Conservation (phyloP, 1,140 invertebrate genomes). For the Temnothorax nylanderi region DNA sequence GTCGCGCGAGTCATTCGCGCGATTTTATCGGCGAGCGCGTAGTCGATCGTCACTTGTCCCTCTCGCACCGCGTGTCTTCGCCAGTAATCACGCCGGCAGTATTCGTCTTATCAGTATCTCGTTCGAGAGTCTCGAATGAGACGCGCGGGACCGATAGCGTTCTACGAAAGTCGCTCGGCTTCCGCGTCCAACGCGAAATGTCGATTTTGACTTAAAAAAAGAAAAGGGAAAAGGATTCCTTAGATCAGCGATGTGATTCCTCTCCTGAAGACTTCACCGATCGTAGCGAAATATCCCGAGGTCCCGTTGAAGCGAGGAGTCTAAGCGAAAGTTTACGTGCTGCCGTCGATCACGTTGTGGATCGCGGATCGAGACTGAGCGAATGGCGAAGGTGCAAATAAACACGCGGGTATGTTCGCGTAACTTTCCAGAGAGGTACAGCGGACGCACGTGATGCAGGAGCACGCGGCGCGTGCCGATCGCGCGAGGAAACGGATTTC, state of each 20-base stretch:
- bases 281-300: not conserved
- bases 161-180: not conserved
- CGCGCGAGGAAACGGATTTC: not conserved
- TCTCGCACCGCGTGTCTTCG: not conserved
- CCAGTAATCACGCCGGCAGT: not conserved
- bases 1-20: not conserved
- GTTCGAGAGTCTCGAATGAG: conserved; percentile 9
- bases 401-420: not conserved
- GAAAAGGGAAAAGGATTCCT: too few relatives aligned
- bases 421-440: conserved; percentile 43
- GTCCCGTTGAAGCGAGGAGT: not conserved
- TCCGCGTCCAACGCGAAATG: too few relatives aligned
- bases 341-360: not conserved
- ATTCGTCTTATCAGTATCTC: conserved; percentile 26
- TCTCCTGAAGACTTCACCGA: not conserved
- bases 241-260: not conserved
- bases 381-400: conserved; percentile 20
- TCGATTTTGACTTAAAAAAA: not conserved
- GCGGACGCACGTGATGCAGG: not conserved
- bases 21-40: not conserved
- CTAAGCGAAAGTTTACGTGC: not conserved
- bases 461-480: not conserved
- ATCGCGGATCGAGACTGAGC: conserved; percentile 18
- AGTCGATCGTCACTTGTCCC: not conserved
- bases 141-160: not conserved